phyloP scores from a whole-genome alignment of 2,797 vertebrate species.

The Anabacerthia variegaticeps region DNA sequence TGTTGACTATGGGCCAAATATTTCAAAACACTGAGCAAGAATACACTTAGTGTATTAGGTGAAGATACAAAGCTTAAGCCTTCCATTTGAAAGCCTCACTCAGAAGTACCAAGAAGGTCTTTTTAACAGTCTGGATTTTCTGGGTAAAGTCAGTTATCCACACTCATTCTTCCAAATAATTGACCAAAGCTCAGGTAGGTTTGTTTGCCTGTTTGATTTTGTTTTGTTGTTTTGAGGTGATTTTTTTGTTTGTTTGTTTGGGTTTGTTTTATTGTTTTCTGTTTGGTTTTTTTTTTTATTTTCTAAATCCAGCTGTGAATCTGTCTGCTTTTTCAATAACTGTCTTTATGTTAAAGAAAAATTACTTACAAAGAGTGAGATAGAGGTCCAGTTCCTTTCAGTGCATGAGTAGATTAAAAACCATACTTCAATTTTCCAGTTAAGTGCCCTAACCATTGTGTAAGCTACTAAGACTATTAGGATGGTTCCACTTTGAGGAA shows the following conservation, averaged over 20 bases:
- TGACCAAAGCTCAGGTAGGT: background rate
- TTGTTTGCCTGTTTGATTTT: background rate
- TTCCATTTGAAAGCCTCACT: background rate
- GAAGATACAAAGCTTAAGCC: background rate
- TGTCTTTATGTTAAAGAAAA: background rate
- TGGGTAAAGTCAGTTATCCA: background rate
- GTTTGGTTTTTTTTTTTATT: background rate
- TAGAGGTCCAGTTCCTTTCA: background rate
- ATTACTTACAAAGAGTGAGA: background rate
- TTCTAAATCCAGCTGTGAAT: background rate
- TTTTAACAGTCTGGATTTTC: background rate
- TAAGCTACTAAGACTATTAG: constrained; percentile 30
- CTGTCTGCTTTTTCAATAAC: background rate
- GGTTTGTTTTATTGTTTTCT: background rate
- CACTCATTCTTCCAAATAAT: background rate
- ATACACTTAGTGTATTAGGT: background rate
- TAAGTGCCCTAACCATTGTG: constrained; percentile 9
- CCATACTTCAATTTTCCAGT: constrained; percentile 53
- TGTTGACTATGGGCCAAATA: background rate
- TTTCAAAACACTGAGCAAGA: background rate
- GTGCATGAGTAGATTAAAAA: background rate
- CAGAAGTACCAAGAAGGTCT: background rate
- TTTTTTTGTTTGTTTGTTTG: background rate
- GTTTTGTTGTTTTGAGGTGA: background rate
- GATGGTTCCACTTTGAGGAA: constrained; percentile 39